Evolutionary conservation across 2,113 vertebrate species (phyloP).

Genomic region (Euleptes europaea): DNA sequence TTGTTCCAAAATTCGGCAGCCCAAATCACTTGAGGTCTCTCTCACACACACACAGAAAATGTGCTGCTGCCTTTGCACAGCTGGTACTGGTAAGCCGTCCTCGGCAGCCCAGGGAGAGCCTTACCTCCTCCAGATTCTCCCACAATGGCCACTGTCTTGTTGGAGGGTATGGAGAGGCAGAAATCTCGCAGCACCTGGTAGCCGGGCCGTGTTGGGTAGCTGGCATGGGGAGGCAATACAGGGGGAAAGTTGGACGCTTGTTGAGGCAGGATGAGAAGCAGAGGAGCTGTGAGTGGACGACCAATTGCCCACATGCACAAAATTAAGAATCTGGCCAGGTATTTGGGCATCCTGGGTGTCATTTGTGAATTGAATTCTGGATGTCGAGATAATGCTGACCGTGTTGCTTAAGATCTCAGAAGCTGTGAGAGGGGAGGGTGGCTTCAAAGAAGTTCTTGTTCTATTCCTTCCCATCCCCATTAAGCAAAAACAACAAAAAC

Average conservation of each 20-base stretch:
- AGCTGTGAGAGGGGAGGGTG: fast-evolving
- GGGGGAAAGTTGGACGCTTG: no score
- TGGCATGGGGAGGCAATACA: conserved; percentile 42
- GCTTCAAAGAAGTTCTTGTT: fast-evolving
- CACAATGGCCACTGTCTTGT: conserved; percentile 91
- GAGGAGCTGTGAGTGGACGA: no score
- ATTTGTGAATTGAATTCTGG: no score
- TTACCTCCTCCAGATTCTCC: conserved; percentile 95
- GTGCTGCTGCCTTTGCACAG: neutral
- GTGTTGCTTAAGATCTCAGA: neutral
- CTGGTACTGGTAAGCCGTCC: neutral
- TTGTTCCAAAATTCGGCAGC: neutral
- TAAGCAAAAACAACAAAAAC: no score
- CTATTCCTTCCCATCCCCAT: fast-evolving
- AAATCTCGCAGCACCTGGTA: conserved; percentile 82
- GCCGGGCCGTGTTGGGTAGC: conserved; percentile 89
- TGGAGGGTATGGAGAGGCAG: conserved; percentile 82
- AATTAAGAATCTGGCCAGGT: neutral
- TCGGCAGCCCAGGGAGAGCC: neutral
- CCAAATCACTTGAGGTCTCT: fast-evolving
- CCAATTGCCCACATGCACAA: neutral
- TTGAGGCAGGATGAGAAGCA: neutral
- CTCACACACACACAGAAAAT: neutral
- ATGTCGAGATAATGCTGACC: neutral
- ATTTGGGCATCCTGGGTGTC: neutral